Evolutionary conservation across 1,140 invertebrate species (phyloP), one percentile per base, ranked within the genome.

Genomic region (Bathynomus jamesi): DNA sequence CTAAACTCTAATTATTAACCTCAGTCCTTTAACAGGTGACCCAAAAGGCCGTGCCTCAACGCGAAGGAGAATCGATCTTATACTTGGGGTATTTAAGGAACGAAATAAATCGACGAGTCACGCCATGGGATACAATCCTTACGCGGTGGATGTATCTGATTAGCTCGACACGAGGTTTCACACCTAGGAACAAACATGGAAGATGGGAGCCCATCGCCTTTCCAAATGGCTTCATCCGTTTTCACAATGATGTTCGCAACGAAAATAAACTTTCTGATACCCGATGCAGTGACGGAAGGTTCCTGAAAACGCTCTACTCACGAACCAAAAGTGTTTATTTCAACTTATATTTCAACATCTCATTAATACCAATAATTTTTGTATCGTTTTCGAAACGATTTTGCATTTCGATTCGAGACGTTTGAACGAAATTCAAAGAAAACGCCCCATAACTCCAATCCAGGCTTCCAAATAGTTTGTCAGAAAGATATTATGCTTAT

Each of bases 1-100:
- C 40, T 53, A 53, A 53, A 53, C 40, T 53, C 40, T 53, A 53
- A 53, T 53, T 53, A 53, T 53, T 53, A 53, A 53, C 40, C 21
- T 53, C 21, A 53, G 21, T 53, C 11, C 2, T 53, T 53, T 3
- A 53, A 53, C 2, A 5, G 40, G 21, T n/a, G n/a, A n/a, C n/a
- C n/a, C n/a, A n/a, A n/a, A n/a, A n/a, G n/a, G n/a, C n/a, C n/a
- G n/a, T n/a, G n/a, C n/a, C n/a, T n/a, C n/a, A n/a, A n/a, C n/a
- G n/a, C n/a, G n/a, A n/a, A 40, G 7, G 17, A 40, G 7, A 40
- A 8, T 40, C 32, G 32, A 40, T 40, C 32, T 40, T 40, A 40
- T 40, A 17, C 7, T 8, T 40, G 17, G 7, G 7, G 7, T 40
- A 40, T 17, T 40, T 40, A 40, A 40, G 17, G 32, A 40, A 8